These are phyloP conservation scores for Drosophila mimetica DNA, from an alignment of 2,888 invertebrate genomes.

Conservation along the genomic window DNA sequence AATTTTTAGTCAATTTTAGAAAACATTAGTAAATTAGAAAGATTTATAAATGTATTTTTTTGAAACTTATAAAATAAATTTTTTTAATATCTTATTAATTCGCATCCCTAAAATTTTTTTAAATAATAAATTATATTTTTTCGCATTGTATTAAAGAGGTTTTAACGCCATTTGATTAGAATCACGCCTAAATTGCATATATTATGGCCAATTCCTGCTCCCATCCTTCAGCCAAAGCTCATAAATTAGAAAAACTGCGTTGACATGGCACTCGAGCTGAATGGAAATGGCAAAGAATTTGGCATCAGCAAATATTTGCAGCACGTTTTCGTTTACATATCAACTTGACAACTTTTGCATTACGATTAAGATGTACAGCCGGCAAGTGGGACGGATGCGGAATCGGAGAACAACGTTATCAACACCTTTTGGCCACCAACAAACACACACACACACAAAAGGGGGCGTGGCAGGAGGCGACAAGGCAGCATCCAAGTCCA, in stretches of 20 bases:
- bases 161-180: constrained; percentile 5
- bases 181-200: constrained; percentile 8
- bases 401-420: constrained; percentile 69
- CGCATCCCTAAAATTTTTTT: neutral
- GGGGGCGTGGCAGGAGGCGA: constrained; percentile 29
- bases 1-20: too few species aligned
- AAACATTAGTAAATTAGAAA: neutral
- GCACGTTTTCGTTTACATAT: constrained; percentile 79
- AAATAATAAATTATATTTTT: neutral
- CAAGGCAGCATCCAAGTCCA: constrained; percentile 41
- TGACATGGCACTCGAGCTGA: constrained; percentile 49
- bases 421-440: constrained; percentile 61
- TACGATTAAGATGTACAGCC: constrained; percentile 79
- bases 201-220: constrained; percentile 21
- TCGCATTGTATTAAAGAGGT: neutral
- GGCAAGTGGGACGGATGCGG: constrained; percentile 8
- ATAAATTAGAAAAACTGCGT: constrained; percentile 70
- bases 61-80: too few species aligned
- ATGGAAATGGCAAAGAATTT: constrained; percentile 51
- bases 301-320: constrained; percentile 76
- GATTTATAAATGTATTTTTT: too few species aligned
- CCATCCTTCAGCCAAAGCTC: constrained; percentile 35
- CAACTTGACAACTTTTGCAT: constrained; percentile 78
- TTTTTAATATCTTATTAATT: neutral
- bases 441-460: constrained; percentile 26